Evolutionary conservation across 92 coral and sea anemone species (phyloP), one percentile per base, ranked within the genome.

Genomic region (Chrysogorgia sp.): DNA sequence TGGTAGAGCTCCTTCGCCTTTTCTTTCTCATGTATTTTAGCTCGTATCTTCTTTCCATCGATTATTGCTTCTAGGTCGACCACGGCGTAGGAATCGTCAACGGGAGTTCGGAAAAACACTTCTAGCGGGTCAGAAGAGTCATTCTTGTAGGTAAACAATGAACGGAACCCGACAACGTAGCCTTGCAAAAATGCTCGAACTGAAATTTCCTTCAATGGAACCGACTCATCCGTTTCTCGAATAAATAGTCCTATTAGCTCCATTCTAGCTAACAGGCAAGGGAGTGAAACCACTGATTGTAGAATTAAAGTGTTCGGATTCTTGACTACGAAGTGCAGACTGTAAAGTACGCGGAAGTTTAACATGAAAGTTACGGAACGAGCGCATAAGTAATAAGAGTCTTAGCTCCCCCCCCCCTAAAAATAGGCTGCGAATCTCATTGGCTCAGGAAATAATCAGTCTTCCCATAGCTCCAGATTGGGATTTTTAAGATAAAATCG

Each of bases 11-110:
- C 89, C 28, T 81, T 80, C 56, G 97, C 97, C 83, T 92, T 88
- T 77, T 89, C 80, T 63, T 92, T 92, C 71, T 87, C 97, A 56
- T 86, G 89, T 7, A 92, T 67, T 80, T 92, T 86, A 24, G 94
- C 97, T 14, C 86, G 87, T 68, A 92, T 85, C 71, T 91, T 92
- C 64, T 94, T 75, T 45, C 93, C 93, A 50, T 92, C 92, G 40
- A 92, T 82, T 10, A 86, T 76, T 0, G 97, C 97, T 84, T 90
- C 89, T 72, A 92, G 89, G 58, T 96, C 97, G 41, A 93, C 91
- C 7, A 92, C 97, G 19, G 96, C 92, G 30, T 90, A 88, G 48
- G 89, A 86, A 30, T 91, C 92, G 60, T 85, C 88, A 32, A 90
- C 80, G 20, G 96, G 96, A 41, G 89, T 88, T 62, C 89, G 75